Base-by-base conservation (phyloP, 2,888 invertebrate species). In the Arenicola marina region DNA sequence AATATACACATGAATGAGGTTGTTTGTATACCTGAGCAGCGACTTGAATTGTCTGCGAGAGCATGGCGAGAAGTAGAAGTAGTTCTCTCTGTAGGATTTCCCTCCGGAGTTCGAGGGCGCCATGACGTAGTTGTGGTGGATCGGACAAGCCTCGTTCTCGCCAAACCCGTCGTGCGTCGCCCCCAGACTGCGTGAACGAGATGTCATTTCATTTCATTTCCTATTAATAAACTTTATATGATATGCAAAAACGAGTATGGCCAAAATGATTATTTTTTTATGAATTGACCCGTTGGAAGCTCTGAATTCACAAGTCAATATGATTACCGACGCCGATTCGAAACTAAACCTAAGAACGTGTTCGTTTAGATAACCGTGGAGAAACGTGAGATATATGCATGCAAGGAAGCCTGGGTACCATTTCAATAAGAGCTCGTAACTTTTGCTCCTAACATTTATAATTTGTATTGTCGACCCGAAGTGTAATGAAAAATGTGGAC, bases 11-110 rank as follows among this genome's bases (percentile, higher is more conserved):
- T n/a, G n/a, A n/a, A n/a, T n/a, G n/a, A n/a, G n/a, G n/a, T n/a
- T n/a, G n/a, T n/a, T n/a, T n/a, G n/a, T n/a, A n/a, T n/a, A 65
- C 65, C 53, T 45, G 24, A 65, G 57, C n/a, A 29, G 34, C 18
- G 31, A 38, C 62, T 59, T 60, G 59, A 65, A 62, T 18, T 38
- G 38, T 56, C 67, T 56, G 31, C 75, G 64, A 11, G 75, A 75
- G 61, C 78, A 78, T 3, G 54, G 61, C 1, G 77, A 78, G 60
- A 78, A 77, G 57, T 65, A 62, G 65, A 75, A 76, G 28, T 73
- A 73, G 66, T 78, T 76, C 44, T 59, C 65, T 26, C 70, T 57
- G 7, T 65, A 69, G 2, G 65, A 53, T 11, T 59, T 61, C 2
- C 69, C 62, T 48, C 71, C 60, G 29, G 69, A 61, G 57, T 70